A percentile compares a stretch with the other conserved stretches of the same genome.
These are phyloP conservation scores for Parochlus steinenii DNA, from an alignment of 2,888 invertebrate species.

Conservation along the genomic window DNA sequence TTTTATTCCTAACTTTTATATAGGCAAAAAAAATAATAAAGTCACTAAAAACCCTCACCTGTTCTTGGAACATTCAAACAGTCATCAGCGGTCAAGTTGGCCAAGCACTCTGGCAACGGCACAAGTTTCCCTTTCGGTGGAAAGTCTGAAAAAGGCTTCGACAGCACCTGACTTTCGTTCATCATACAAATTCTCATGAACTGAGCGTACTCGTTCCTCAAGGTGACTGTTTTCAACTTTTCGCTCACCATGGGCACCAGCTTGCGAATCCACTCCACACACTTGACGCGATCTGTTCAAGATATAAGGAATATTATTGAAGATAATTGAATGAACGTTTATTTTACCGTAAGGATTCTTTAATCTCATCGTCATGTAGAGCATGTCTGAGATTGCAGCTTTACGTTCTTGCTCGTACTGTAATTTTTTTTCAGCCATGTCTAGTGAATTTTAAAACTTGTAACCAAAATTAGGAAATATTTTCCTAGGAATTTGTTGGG, in stretches of 20 bases:
- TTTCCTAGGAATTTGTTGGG: too few species aligned
- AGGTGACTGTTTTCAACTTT: slow-evolving; percentile 28
- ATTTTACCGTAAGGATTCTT: not conserved
- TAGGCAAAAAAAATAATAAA: too few species aligned
- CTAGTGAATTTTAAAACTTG: too few species aligned
- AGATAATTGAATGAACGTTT: slow-evolving; percentile 1
- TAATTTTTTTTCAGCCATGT: too few species aligned
- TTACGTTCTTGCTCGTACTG: too few species aligned
- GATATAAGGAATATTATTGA: not conserved
- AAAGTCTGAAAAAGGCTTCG: slow-evolving; percentile 32
- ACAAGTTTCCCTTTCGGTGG: slow-evolving; percentile 30
- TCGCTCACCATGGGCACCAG: slow-evolving; percentile 30
- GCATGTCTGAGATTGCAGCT: not conserved
- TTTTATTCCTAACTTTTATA: too few species aligned
- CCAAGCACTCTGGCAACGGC: slow-evolving; percentile 32
- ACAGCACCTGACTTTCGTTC: slow-evolving; percentile 26
- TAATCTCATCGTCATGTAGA: too few species aligned
- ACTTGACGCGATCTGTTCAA: slow-evolving; percentile 32
- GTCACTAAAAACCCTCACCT: too few species aligned
- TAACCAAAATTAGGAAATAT: too few species aligned
- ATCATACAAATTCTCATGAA: slow-evolving; percentile 34
- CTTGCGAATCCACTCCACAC: slow-evolving; percentile 36
- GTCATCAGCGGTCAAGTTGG: slow-evolving; percentile 23
- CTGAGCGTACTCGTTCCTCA: slow-evolving; percentile 36
- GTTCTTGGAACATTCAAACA: slow-evolving; percentile 32